Percentiles rank a stretch among this genome's conserved stretches.
phyloP scores from a whole-genome alignment of 1,140 invertebrate species.

The Linepithema humile region DNA sequence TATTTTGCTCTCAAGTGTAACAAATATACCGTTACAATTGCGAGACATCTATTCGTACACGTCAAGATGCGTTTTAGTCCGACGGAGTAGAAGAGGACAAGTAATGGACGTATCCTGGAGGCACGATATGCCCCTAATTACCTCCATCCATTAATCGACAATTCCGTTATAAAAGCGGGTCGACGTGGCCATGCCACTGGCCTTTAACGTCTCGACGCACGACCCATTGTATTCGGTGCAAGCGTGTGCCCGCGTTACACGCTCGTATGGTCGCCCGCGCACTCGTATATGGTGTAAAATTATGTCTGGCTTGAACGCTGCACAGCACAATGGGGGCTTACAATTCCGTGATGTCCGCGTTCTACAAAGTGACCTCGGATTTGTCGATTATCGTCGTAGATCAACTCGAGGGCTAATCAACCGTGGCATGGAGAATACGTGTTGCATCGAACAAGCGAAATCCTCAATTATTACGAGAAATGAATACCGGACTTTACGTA shows the following conservation, averaged over 20 bases:
- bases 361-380: slow-evolving; percentile 57
- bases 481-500: not conserved
- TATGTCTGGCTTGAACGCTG: slow-evolving; percentile 45
- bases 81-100: slow-evolving; percentile 33
- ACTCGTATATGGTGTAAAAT: slow-evolving; percentile 53
- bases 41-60: slow-evolving; percentile 1
- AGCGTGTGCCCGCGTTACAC: slow-evolving; percentile 46
- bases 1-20: too few species aligned
- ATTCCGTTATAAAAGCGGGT: slow-evolving; percentile 43
- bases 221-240: slow-evolving; percentile 41
- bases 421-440: slow-evolving; percentile 11
- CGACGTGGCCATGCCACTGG: slow-evolving; percentile 56
- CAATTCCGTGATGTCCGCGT: slow-evolving; percentile 45
- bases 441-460: slow-evolving; percentile 17
- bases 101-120: slow-evolving; percentile 50
- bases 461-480: slow-evolving; percentile 1
- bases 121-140: slow-evolving; percentile 56
- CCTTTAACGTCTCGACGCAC: slow-evolving; percentile 53
- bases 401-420: slow-evolving; percentile 46
- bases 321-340: slow-evolving; percentile 44
- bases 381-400: slow-evolving; percentile 52
- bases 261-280: slow-evolving; percentile 34
- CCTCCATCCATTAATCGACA: slow-evolving; percentile 56
- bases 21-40: not conserved
- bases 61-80: slow-evolving; percentile 33